These are phyloP conservation scores for Rhyacophila brunnea DNA, from an alignment of 1,140 invertebrate genomes.

Conservation along the genomic window DNA sequence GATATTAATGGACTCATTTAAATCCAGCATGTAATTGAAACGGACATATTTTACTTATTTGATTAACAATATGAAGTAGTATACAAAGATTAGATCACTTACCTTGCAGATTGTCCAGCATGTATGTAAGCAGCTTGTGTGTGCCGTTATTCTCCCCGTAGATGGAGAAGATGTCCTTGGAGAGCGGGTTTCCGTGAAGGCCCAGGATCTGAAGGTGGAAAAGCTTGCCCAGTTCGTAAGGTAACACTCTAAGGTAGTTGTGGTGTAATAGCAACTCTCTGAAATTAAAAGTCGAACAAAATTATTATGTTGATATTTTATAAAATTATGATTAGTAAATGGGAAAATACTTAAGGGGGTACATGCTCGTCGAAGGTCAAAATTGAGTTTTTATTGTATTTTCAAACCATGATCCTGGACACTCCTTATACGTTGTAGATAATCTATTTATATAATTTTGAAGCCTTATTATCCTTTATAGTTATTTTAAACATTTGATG, in stretches of 20 bases:
- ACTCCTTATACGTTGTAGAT: no score
- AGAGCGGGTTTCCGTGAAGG: slow-evolving; percentile 91
- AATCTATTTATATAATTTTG: no score
- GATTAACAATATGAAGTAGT: no score
- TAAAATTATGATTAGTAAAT: no score
- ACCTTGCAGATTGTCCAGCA: slow-evolving; percentile 94
- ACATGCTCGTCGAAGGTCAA: no score
- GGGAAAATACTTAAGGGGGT: no score
- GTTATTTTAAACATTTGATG: no score
- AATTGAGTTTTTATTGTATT: no score
- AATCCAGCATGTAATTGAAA: neutral
- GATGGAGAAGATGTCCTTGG: slow-evolving; percentile 86
- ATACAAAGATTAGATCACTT: slow-evolving; percentile 54
- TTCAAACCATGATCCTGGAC: no score
- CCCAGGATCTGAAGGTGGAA: slow-evolving; percentile 92
- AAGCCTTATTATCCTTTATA: no score
- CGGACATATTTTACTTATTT: neutral
- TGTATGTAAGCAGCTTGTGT: slow-evolving; percentile 87
- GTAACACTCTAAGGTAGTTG: slow-evolving; percentile 89
- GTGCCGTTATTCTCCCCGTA: slow-evolving; percentile 93
- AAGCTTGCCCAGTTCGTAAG: slow-evolving; percentile 95
- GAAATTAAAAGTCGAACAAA: slow-evolving; percentile 45
- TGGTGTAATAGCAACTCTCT: slow-evolving; percentile 93
- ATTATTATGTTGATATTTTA: neutral
- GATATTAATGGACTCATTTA: no score